Conservation (phyloP, 2,888 invertebrate species). For the Arge pagana region DNA sequence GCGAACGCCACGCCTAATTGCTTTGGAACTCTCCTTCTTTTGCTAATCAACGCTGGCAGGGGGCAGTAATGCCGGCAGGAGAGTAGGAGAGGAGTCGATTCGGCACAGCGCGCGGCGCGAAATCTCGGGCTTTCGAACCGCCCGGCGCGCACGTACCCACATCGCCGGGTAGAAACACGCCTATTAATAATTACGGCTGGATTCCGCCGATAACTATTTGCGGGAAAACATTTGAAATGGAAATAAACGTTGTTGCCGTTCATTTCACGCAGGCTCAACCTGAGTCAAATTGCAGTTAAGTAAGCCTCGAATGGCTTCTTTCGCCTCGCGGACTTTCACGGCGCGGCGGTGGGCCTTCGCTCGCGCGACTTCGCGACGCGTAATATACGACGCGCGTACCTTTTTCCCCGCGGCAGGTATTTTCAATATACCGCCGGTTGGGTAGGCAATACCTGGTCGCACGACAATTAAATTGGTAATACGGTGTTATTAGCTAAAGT, state of each 20-base stretch:
- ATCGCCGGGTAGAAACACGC: no score
- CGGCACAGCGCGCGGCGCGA: no score
- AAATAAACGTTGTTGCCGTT: conserved; percentile 20
- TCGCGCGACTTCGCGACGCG: conserved; percentile 13
- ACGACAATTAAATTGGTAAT: conserved; percentile 22
- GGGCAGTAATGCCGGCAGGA: no score
- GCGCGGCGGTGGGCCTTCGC: conserved; percentile 18
- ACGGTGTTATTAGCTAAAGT: conserved; percentile 22
- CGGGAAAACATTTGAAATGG: no score
- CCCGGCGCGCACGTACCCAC: no score
- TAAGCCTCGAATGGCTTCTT: conserved; percentile 11
- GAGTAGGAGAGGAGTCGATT: no score
- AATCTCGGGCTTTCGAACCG: no score
- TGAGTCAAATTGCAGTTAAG: conserved; percentile 22
- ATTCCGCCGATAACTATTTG: no score
- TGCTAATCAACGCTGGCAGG: conserved; percentile 13
- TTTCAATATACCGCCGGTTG: conserved; percentile 17
- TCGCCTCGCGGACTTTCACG: conserved; percentile 14
- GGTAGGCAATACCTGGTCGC: conserved; percentile 20
- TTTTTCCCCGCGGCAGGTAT: conserved; percentile 22
- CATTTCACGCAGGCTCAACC: conserved; percentile 21
- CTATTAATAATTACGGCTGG: no score
- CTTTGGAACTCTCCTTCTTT: conserved; percentile 7
- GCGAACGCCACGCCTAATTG: conserved; percentile 8
- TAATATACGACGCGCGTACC: conserved; percentile 21